These are phyloP conservation scores for Eulemur rubriventer DNA, from an alignment of 2,797 vertebrate species.

Conservation along the genomic window DNA sequence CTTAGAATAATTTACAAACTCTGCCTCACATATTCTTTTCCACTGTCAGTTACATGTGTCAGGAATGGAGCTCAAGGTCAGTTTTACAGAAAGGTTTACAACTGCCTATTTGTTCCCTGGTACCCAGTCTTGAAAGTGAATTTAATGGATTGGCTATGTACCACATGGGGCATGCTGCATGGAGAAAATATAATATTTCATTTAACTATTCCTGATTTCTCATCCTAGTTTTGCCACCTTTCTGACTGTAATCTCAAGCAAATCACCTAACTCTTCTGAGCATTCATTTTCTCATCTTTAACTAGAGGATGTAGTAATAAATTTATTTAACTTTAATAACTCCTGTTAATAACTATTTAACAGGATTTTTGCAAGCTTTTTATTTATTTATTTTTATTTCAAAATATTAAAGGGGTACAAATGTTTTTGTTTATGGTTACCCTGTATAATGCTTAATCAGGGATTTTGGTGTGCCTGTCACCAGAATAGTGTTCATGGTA, in stretches of 20 bases:
- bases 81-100: background rate
- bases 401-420: background rate
- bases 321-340: background rate
- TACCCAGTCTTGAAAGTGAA: background rate
- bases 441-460: background rate
- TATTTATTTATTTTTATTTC: background rate
- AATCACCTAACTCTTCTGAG: background rate
- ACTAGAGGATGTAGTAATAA: background rate
- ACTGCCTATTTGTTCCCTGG: background rate
- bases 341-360: background rate
- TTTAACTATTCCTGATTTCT: background rate
- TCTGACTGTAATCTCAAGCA: background rate
- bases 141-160: background rate
- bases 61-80: background rate
- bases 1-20: constrained; percentile 53
- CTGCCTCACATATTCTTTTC: background rate
- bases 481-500: background rate
- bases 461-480: background rate
- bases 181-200: background rate
- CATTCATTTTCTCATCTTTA: background rate
- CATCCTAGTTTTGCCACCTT: background rate
- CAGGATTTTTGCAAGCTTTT: background rate
- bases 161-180: background rate
- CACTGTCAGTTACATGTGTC: background rate
- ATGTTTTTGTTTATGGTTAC: background rate